Evolutionary conservation across 2,888 invertebrate genomes (phyloP), one percentile per base, ranked within the genome.

Genomic region (Ectemnius continuus): DNA sequence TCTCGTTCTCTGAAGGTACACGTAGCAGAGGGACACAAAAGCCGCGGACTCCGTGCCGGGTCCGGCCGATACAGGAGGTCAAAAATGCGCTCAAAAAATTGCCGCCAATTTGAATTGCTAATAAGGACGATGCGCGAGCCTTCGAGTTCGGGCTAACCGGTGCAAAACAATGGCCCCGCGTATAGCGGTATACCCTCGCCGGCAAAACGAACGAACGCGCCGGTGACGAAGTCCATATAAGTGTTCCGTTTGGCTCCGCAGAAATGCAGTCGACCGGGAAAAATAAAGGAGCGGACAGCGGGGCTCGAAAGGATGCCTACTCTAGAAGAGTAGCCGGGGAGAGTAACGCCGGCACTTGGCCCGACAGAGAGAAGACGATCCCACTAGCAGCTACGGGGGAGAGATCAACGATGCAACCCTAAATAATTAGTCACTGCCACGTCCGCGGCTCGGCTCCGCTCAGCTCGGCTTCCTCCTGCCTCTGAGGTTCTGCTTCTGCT

Each of bases 81-180:
- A 91, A 90, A 91, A 91, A 90, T 90, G 91, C 89, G 88, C 89
- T 91, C 88, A 91, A 91, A 91, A 91, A 91, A 91, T 90, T 91
- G 90, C 91, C 91, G 90, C 89, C 91, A 89, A 91, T 91, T 91
- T 91, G 91, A 91, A 91, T 91, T 91, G 90, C 90, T 91, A 91
- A 91, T 90, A 87, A 87, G 85, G 84, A 86, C 83, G 84, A 80
- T 84, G 87, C 84, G 85, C 78, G 82, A 79, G 81, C 82, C 81
- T 83, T 74, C 75, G 70, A 70, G 83, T 76, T 81, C 80, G 83
- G 85, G 80, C 81, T 82, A 81, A 86, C 86, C 87, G 87, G 87
- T 88, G 87, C 88, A 90, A 90, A 90, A 89, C 90, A 90, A 90
- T 90, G 89, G 89, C 69, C 80, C 81, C 79, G 81, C 83, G 82